Percentiles rank a stretch among this genome's conserved stretches.
These are phyloP conservation scores for Daptonema setosum DNA, from an alignment of 2,888 invertebrate genomes.

Conservation along the genomic window DNA sequence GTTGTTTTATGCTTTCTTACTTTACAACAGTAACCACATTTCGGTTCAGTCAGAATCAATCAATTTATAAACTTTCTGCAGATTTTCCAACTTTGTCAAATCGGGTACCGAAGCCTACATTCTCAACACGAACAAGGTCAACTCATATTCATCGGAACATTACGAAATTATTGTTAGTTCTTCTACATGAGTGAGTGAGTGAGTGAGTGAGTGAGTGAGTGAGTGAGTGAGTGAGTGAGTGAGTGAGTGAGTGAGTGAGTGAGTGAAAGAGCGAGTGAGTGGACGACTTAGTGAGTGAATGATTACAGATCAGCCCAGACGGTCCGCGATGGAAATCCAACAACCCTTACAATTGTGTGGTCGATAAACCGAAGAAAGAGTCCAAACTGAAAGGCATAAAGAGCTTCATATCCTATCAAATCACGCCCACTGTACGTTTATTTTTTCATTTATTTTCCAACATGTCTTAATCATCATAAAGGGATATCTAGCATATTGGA, in stretches of 20 bases:
- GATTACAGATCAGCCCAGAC: slow-evolving; percentile 30
- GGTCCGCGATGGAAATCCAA: slow-evolving; percentile 56
- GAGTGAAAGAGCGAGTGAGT: no score
- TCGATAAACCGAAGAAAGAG: slow-evolving; percentile 88
- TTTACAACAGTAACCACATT: no score
- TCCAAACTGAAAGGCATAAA: slow-evolving; percentile 83
- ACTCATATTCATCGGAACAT: slow-evolving; percentile 13
- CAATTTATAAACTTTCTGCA: slow-evolving; percentile 9
- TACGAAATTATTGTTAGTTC: slow-evolving; percentile 17
- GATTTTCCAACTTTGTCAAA: slow-evolving; percentile 68
- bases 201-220: no score
- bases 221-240: no score
- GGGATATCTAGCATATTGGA: no score
- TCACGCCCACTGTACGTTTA: slow-evolving; percentile 56
- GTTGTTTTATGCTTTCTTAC: no score
- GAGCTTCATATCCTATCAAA: slow-evolving; percentile 83
- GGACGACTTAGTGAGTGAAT: no score
- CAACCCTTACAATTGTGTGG: slow-evolving; percentile 53
- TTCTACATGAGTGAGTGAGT: no score
- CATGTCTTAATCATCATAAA: no score
- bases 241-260: no score
- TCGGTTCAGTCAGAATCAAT: not conserved
- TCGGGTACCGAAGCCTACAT: slow-evolving; percentile 71
- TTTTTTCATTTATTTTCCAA: slow-evolving; percentile 12
- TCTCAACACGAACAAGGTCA: slow-evolving; percentile 45